Evolutionary conservation across 1,140 invertebrate species (phyloP).

Genomic region (Bombus pyrosoma): DNA sequence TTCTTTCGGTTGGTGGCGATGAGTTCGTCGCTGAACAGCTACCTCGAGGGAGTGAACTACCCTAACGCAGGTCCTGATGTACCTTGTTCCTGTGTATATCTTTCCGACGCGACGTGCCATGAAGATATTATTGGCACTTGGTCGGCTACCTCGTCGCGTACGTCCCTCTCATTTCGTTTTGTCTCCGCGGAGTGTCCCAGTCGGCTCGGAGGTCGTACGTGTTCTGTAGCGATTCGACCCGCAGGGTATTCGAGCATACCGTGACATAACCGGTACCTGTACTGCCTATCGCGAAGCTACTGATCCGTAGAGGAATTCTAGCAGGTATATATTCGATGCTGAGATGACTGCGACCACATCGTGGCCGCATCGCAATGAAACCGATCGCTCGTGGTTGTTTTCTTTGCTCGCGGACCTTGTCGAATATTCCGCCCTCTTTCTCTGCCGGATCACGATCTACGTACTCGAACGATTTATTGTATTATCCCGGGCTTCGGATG

Average conservation of each 20-base stretch:
- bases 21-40: neutral
- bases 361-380: slow-evolving; percentile 43
- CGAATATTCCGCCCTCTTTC: slow-evolving; percentile 45
- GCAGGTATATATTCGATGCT: slow-evolving; percentile 50
- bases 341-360: slow-evolving; percentile 53
- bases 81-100: slow-evolving; percentile 54
- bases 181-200: neutral
- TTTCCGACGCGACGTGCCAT: slow-evolving; percentile 59
- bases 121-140: slow-evolving; percentile 70
- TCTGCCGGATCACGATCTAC: slow-evolving; percentile 42
- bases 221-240: slow-evolving; percentile 55
- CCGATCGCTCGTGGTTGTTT: slow-evolving; percentile 47
- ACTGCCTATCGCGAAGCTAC: slow-evolving; percentile 62
- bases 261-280: slow-evolving; percentile 67
- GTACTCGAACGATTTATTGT: slow-evolving; percentile 51
- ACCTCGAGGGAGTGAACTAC: slow-evolving; percentile 31
- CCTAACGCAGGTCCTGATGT: slow-evolving; percentile 45
- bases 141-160: slow-evolving; percentile 50
- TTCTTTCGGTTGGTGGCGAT: neutral
- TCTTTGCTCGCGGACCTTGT: slow-evolving; percentile 58
- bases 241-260: slow-evolving; percentile 63
- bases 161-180: slow-evolving; percentile 31
- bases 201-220: slow-evolving; percentile 53
- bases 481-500: slow-evolving; percentile 52
- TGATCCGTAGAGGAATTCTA: slow-evolving; percentile 68